These are phyloP conservation scores for Melanerpes formicivorus DNA, from an alignment of 2,113 vertebrate genomes.

Conservation along the genomic window DNA sequence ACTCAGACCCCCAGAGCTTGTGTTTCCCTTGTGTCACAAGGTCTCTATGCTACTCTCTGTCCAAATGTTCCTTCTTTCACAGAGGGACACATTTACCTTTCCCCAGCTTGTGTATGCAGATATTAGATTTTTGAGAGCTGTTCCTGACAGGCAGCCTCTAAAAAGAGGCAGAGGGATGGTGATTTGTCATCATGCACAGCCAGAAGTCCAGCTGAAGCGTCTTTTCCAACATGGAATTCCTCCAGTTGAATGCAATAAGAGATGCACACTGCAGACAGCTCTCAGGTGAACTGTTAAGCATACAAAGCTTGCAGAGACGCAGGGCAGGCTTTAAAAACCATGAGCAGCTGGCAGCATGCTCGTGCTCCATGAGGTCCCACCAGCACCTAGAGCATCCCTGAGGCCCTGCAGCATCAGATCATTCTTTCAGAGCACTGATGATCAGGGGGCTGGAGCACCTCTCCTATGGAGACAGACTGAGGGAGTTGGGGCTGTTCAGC, in stretches of 20 bases:
- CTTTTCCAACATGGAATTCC: neutral
- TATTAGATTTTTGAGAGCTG: neutral
- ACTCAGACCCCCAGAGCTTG: neutral
- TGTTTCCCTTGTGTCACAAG: neutral
- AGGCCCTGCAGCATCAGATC: neutral
- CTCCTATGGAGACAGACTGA: too few species aligned
- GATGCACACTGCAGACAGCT: neutral
- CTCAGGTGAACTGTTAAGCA: neutral
- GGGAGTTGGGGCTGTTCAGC: too few species aligned
- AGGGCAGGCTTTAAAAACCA: neutral
- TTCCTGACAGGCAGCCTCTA: neutral
- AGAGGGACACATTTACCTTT: neutral
- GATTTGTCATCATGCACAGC: neutral
- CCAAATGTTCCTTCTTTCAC: neutral
- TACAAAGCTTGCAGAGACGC: neutral
- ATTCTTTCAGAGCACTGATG: neutral
- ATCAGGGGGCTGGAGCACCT: too few species aligned
- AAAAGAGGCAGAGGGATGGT: neutral
- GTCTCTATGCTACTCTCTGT: neutral
- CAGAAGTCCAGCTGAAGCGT: neutral
- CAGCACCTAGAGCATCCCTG: neutral
- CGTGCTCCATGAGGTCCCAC: accelerated
- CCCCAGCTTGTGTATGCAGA: neutral
- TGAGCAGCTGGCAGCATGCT: neutral
- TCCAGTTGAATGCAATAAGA: neutral